Conservation (phyloP, 2,888 invertebrate genomes). For the Drosophila vallismaia region DNA sequence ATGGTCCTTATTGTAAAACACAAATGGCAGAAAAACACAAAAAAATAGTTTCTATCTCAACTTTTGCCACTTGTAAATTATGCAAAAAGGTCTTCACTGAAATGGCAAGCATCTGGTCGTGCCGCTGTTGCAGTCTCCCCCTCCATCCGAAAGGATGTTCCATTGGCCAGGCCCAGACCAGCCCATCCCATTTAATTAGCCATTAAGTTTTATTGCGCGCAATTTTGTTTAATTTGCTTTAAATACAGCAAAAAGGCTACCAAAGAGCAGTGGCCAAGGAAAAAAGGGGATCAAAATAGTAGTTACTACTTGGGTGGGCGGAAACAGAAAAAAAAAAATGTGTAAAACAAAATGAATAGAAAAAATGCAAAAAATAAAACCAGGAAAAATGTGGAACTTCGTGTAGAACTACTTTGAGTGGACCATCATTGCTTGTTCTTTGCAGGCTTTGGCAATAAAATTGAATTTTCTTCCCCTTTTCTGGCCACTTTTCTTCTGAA, state of each 20-base stretch:
- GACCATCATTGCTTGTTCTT: conserved; percentile 10
- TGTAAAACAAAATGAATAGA: background rate
- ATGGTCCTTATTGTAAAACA: conserved; percentile 64
- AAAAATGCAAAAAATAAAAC: too few relatives aligned
- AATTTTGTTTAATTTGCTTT: conserved; percentile 80
- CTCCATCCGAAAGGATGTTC: conserved; percentile 32
- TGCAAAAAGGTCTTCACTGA: conserved; percentile 70
- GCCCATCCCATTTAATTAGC: conserved; percentile 77
- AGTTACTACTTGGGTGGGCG: conserved; percentile 38
- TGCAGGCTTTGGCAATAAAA: conserved; percentile 13
- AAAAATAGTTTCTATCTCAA: conserved; percentile 36
- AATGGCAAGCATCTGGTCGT: conserved; percentile 69
- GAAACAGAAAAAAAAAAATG: conserved; percentile 5
- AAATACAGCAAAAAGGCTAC: conserved; percentile 67
- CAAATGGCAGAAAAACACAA: conserved; percentile 46
- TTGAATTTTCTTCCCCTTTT: conserved; percentile 9
- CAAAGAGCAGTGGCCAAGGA: conserved; percentile 25
- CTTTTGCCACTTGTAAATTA: conserved; percentile 75
- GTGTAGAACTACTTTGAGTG: conserved; percentile 40
- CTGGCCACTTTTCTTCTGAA: background rate
- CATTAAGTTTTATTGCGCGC: conserved; percentile 79
- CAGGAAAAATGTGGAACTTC: conserved; percentile 30
- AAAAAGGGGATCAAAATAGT: conserved; percentile 11
- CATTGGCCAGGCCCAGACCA: conserved; percentile 48
- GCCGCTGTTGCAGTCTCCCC: conserved; percentile 31